Evolutionary conservation across 2,113 vertebrate species (phyloP).

Genomic region (Amblyornis subalaris): DNA sequence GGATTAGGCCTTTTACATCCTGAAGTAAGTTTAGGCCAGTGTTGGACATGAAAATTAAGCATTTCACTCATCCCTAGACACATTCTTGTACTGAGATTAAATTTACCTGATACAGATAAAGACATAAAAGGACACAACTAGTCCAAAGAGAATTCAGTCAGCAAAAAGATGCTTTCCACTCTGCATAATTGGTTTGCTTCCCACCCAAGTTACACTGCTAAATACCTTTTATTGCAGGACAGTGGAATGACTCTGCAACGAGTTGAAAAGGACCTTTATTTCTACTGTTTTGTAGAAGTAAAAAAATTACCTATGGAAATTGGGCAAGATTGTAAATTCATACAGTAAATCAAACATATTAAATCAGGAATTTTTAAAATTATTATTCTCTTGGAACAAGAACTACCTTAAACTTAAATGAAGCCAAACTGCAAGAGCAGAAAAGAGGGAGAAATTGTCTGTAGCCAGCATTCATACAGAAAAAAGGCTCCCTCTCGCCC

Average conservation of each 20-base stretch:
- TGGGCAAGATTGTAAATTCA: background rate
- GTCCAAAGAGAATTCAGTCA: background rate
- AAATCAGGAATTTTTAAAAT: background rate
- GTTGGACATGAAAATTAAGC: background rate
- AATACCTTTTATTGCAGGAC: background rate
- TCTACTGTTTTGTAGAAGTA: background rate
- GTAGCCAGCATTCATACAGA: background rate
- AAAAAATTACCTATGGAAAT: background rate
- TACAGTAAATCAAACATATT: background rate
- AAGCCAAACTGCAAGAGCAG: background rate
- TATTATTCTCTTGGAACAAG: background rate
- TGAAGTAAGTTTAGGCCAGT: background rate
- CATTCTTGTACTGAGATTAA: background rate
- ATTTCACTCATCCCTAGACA: background rate
- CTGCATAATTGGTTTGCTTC: rapidly evolving
- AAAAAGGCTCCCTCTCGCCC: background rate
- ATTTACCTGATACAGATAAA: background rate
- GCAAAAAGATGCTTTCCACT: background rate
- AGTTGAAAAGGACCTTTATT: background rate
- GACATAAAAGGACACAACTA: background rate
- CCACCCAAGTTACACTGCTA: background rate
- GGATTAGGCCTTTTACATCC: background rate
- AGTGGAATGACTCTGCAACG: background rate
- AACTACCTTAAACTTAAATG: background rate
- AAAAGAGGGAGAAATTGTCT: background rate